Percentiles rank a stretch among this genome's conserved stretches.
Evolutionary conservation across 2,888 invertebrate genomes (phyloP).

Genomic region (Ommatoiulus sabulosus): DNA sequence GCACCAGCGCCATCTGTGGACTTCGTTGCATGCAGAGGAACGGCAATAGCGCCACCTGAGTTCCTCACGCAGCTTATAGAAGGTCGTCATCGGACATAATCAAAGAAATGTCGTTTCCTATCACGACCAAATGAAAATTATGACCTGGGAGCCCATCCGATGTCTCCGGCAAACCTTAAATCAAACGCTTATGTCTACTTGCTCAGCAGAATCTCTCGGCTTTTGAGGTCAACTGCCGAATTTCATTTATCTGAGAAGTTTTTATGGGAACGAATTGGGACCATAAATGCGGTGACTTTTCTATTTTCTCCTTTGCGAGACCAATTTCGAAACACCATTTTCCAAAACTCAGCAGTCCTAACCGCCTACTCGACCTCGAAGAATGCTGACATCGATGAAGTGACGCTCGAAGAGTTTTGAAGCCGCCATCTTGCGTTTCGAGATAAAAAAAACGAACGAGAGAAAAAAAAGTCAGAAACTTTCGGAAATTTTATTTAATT

Average conservation of each 20-base stretch:
- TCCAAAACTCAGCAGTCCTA: conserved; percentile 1
- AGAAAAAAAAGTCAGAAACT: no score
- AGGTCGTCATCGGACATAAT: conserved; percentile 29
- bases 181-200: conserved; percentile 36
- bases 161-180: conserved; percentile 22
- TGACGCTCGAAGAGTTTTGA: no score
- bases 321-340: conserved; percentile 19
- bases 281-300: conserved; percentile 38
- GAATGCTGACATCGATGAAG: neutral
- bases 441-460: neutral
- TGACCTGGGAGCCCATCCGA: conserved; percentile 30
- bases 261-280: conserved; percentile 17
- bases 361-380: neutral
- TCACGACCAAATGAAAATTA: conserved; percentile 24
- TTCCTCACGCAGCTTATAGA: neutral
- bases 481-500: no score
- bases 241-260: conserved; percentile 40
- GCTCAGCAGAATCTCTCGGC: conserved; percentile 32
- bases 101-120: conserved; percentile 37
- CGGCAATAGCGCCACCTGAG: neutral
- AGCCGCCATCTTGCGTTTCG: neutral
- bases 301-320: conserved; percentile 11
- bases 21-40: neutral
- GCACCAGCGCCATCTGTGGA: neutral
- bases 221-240: conserved; percentile 40